A percentile compares a stretch with the other conserved stretches of the same genome.
Evolutionary conservation across 2,113 vertebrate species (phyloP).

Genomic region (Esox niger): DNA sequence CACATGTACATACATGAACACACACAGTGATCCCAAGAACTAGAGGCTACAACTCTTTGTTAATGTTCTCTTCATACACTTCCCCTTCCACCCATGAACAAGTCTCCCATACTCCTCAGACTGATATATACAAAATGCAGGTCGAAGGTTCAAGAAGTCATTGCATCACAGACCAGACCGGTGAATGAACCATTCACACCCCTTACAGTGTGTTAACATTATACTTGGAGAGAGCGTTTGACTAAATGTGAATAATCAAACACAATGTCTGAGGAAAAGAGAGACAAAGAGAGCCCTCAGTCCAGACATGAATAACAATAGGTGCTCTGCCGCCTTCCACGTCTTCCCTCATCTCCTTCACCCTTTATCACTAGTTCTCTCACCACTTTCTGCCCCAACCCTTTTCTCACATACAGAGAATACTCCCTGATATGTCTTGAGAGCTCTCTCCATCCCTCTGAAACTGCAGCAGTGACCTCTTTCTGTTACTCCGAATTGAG

Average conservation of each 20-base stretch:
- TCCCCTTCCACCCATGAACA: neutral
- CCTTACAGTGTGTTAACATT: neutral
- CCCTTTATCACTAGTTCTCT: neutral
- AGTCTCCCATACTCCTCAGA: neutral
- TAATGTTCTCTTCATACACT: neutral
- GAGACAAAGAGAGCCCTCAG: neutral
- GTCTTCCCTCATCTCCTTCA: too few relatives aligned
- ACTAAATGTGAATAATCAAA: too few relatives aligned
- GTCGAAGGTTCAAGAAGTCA: neutral
- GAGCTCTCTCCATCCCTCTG: neutral
- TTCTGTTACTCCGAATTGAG: slow-evolving; percentile 47
- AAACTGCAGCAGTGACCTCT: slow-evolving; percentile 41
- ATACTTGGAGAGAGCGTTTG: neutral
- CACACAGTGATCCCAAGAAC: slow-evolving; percentile 3
- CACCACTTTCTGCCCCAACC: neutral
- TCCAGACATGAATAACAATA: too few relatives aligned
- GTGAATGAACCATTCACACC: neutral
- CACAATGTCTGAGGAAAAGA: neutral
- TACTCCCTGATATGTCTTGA: neutral
- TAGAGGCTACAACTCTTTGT: neutral
- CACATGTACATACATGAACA: slow-evolving; percentile 23
- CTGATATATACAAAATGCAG: neutral
- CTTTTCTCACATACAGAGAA: too few relatives aligned
- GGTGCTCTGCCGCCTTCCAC: neutral
- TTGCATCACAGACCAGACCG: neutral